Conservation (phyloP, 35 echinoderm and acorn worm species). For the Stichopus chloronotus region DNA sequence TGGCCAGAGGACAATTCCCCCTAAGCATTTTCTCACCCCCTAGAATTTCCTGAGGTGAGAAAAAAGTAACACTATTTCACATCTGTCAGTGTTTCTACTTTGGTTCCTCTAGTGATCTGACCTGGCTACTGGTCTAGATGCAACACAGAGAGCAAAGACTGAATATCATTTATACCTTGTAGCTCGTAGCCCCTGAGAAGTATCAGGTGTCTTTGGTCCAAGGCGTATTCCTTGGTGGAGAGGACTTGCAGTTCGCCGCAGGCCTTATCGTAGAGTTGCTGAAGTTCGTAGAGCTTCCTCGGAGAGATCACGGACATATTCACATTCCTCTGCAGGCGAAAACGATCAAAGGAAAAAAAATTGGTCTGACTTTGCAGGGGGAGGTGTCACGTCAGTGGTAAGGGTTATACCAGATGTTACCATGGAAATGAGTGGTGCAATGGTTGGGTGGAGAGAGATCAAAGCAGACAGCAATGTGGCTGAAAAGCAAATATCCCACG, state of each 20-base stretch:
- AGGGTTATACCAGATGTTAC: background rate
- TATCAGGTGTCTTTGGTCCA: conserved; percentile 81
- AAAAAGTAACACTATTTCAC: too few species aligned
- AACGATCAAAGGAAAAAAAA: background rate
- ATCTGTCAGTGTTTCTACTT: too few species aligned
- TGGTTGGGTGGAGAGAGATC: background rate
- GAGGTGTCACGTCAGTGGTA: background rate
- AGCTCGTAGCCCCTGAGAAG: conserved; percentile 87
- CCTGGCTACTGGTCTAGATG: too few species aligned
- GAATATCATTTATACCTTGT: conserved; percentile 50
- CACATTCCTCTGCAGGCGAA: conserved; percentile 75
- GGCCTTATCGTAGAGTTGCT: conserved; percentile 86
- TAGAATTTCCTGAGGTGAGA: too few species aligned
- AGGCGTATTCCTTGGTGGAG: conserved; percentile 82
- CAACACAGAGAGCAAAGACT: background rate
- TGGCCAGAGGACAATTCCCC: too few species aligned
- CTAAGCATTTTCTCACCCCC: too few species aligned
- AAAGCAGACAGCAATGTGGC: background rate
- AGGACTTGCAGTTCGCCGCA: conserved; percentile 83
- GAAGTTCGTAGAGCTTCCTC: conserved; percentile 77
- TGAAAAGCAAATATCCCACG: background rate
- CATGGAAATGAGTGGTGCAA: too few species aligned
- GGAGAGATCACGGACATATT: conserved; percentile 85
- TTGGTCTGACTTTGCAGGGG: background rate
- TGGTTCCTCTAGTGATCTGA: too few species aligned